Base-by-base conservation (phyloP, 64 coral and sea anemone species). In the Porites lutea region DNA sequence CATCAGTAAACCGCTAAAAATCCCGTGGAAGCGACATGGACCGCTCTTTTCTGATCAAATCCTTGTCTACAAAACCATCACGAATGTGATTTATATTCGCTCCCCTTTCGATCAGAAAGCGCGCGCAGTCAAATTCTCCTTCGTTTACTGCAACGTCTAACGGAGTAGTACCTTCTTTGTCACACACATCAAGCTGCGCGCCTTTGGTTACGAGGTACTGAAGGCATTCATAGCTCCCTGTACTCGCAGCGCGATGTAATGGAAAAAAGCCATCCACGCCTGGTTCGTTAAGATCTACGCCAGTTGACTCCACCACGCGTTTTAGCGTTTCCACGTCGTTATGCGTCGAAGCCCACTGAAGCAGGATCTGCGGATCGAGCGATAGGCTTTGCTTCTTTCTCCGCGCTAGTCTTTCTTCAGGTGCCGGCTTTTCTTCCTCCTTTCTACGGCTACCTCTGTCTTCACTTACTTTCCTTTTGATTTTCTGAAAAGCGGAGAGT, bases 111-210 rank as follows among this genome's bases (percentile, higher is more conserved):
- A 97, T 94, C n/a, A 97, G 53, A 74, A 90, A 91, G 2, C 71
- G 75, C 11, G 95, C 95, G 51, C 95, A 97, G 58, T 97, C 95
- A 78, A 93, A 97, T 14, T 97, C 95, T 1, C 95, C 95, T 62
- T 97, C 95, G 13, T 58, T 61, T 4, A 97, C 95, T 1, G 95
- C 95, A 3, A 67, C 82, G 19, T 94, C 95, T 13, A 97, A 72
- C 13, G 95, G 92, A 2, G 95, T 94, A 3, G 82, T 65, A 4
- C 92, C 95, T 7, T 97, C 89, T 49, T 72, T 75, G 75, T 93
- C 82, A n/a, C 57, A 81, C 2, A 97, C 92, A 10, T 97, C 86
- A 5, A 97, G 54, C 8, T 71, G 48, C 2, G 95, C 95, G 0
- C 95, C 95, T 71, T 94, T 90, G 18, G 90, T 71, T 2, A 97